phyloP scores from a whole-genome alignment of 1,140 invertebrate genomes.

The Eubasilissa regina region DNA sequence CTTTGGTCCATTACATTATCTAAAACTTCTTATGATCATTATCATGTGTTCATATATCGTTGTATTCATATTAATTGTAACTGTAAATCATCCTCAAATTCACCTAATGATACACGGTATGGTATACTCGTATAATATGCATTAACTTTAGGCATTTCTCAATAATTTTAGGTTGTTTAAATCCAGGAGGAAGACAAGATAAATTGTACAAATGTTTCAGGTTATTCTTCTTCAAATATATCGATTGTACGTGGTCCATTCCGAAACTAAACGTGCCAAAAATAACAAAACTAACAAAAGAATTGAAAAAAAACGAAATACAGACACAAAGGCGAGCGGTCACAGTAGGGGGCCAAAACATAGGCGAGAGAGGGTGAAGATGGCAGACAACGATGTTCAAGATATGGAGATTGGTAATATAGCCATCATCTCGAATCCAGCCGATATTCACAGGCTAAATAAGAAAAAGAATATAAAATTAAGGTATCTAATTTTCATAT shows the following conservation, averaged over 20 bases:
- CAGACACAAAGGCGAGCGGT: slow-evolving; percentile 48
- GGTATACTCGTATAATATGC: too few species aligned
- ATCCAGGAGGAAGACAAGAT: too few species aligned
- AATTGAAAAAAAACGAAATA: slow-evolving; percentile 71
- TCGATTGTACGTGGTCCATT: slow-evolving; percentile 85
- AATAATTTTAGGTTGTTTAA: too few species aligned
- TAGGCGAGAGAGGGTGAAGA: slow-evolving; percentile 64
- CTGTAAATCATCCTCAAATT: too few species aligned
- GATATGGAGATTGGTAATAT: slow-evolving; percentile 73
- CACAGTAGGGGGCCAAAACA: slow-evolving; percentile 48
- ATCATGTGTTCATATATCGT: too few species aligned
- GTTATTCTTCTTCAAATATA: slow-evolving; percentile 91
- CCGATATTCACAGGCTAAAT: slow-evolving; percentile 67
- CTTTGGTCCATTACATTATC: too few species aligned
- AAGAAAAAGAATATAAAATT: slow-evolving; percentile 59
- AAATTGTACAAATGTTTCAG: too few species aligned
- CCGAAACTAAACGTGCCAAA: slow-evolving; percentile 76
- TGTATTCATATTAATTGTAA: too few species aligned
- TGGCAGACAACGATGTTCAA: slow-evolving; percentile 78
- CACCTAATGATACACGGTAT: too few species aligned
- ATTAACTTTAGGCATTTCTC: too few species aligned
- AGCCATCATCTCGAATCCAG: slow-evolving; percentile 62
- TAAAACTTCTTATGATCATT: too few species aligned
- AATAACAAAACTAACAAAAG: slow-evolving; percentile 65
- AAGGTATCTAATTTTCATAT: slow-evolving; percentile 24